A percentile compares a stretch with the other conserved stretches of the same genome.
These are phyloP conservation scores for Clytia hemisphaerica DNA, from an alignment of 30 jellyfish, hydroid and myxozoan species.

Conservation along the genomic window DNA sequence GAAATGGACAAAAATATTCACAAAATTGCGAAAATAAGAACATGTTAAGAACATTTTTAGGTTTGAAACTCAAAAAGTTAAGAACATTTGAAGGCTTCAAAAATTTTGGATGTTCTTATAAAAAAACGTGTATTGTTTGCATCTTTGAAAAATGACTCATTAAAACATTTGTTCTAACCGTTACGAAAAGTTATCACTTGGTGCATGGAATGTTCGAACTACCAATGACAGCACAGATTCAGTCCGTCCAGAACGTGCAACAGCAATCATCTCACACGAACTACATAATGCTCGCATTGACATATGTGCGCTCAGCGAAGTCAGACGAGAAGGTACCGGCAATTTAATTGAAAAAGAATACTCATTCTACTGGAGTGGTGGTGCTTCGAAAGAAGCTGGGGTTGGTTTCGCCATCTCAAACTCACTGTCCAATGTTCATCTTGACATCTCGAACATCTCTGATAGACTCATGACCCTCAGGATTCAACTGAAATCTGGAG, in stretches of 20 bases:
- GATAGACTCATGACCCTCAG: slow-evolving; percentile 17
- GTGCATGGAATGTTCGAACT: slow-evolving; percentile 39
- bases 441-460: not conserved
- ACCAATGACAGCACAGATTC: slow-evolving; percentile 39
- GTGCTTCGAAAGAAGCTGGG: slow-evolving; percentile 5
- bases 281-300: slow-evolving; percentile 28
- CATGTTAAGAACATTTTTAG: too few species aligned
- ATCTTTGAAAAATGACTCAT: too few species aligned
- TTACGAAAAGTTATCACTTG: not conserved
- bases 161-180: too few species aligned
- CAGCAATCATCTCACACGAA: slow-evolving; percentile 41
- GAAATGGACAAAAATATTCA: too few species aligned
- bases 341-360: not conserved
- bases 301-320: slow-evolving; percentile 50
- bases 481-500: not conserved
- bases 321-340: slow-evolving; percentile 13
- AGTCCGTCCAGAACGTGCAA: slow-evolving; percentile 41
- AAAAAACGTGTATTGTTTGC: too few species aligned
- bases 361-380: slow-evolving; percentile 25
- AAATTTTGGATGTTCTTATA: too few species aligned
- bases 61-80: too few species aligned
- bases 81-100: too few species aligned
- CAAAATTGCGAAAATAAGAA: too few species aligned
- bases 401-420: slow-evolving; percentile 22
- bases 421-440: not conserved